Conservation (phyloP, 1,140 invertebrate genomes). For the Drosophila jambulina region DNA sequence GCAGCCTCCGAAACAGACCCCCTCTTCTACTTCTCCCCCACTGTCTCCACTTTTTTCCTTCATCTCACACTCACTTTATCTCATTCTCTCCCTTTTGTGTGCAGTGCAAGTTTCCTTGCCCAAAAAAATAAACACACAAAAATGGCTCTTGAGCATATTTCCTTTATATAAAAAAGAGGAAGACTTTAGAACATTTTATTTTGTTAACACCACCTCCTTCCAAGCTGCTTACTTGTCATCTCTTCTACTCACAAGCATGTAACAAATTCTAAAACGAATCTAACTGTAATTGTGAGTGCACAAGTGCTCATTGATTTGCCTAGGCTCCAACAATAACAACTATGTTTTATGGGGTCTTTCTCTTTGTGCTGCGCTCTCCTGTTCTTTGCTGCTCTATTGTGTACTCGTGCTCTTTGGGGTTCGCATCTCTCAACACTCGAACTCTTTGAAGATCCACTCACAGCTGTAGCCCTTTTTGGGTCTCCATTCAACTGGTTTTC, state of each 20-base stretch:
- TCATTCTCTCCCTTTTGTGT: constrained; percentile 8
- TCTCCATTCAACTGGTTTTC: constrained; percentile 4
- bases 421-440: not conserved
- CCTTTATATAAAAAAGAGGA: constrained; percentile 18
- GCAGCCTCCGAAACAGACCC: constrained; percentile 26
- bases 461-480: constrained; percentile 13
- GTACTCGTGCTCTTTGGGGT: not conserved
- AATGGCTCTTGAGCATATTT: constrained; percentile 34
- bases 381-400: constrained; percentile 8
- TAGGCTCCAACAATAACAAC: constrained; percentile 46
- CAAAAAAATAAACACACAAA: constrained; percentile 20
- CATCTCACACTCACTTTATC: constrained; percentile 3
- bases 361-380: not conserved
- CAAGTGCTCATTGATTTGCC: constrained; percentile 78
- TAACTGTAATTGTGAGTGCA: constrained; percentile 73
- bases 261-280: constrained; percentile 52
- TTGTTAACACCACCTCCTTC: constrained; percentile 18
- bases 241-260: constrained; percentile 16
- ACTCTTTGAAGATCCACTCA: constrained; percentile 10
- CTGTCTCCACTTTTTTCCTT: constrained; percentile 9
- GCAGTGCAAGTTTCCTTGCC: constrained; percentile 16
- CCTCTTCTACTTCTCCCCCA: not conserved
- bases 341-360: not conserved
- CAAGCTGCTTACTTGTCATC: not conserved
- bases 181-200: constrained; percentile 63